Conservation (phyloP, 2,888 invertebrate species). For the Drosophila helvetica region DNA sequence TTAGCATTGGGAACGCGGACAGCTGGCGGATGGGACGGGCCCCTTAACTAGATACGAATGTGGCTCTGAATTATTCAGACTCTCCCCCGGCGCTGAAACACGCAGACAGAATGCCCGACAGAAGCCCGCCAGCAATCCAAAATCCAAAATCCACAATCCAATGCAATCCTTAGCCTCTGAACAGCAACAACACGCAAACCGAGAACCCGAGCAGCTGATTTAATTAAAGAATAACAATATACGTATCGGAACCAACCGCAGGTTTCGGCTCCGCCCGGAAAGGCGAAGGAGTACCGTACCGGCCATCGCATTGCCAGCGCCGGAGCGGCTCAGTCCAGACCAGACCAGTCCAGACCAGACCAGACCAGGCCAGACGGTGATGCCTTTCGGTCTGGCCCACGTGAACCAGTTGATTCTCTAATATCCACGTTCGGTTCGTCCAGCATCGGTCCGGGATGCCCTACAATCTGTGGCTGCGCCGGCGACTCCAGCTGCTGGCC, state of each 20-base stretch:
- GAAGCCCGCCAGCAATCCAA: no score
- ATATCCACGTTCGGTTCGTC: no score
- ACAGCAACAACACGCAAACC: background rate
- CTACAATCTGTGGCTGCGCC: conserved; percentile 59
- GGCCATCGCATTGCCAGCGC: conserved; percentile 1
- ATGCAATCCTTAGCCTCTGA: no score
- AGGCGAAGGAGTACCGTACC: conserved; percentile 1
- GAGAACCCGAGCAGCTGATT: conserved; percentile 35
- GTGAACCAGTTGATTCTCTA: background rate
- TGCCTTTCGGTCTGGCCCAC: conserved; percentile 24
- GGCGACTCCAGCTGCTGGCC: conserved; percentile 74
- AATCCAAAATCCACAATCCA: background rate
- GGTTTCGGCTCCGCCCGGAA: background rate
- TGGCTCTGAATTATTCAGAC: background rate
- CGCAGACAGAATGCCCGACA: background rate
- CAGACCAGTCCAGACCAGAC: no score
- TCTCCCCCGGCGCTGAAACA: background rate
- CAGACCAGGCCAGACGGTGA: conserved; percentile 22
- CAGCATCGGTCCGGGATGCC: conserved; percentile 8
- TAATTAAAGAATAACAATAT: conserved; percentile 35
- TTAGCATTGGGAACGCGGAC: conserved; percentile 15
- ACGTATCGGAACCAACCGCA: background rate
- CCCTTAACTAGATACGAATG: background rate
- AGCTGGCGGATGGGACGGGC: background rate
- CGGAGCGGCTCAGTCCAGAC: conserved; percentile 37